phyloP scores from a whole-genome alignment of 2,797 vertebrate genomes.

The Tauraco hartlaubi region DNA sequence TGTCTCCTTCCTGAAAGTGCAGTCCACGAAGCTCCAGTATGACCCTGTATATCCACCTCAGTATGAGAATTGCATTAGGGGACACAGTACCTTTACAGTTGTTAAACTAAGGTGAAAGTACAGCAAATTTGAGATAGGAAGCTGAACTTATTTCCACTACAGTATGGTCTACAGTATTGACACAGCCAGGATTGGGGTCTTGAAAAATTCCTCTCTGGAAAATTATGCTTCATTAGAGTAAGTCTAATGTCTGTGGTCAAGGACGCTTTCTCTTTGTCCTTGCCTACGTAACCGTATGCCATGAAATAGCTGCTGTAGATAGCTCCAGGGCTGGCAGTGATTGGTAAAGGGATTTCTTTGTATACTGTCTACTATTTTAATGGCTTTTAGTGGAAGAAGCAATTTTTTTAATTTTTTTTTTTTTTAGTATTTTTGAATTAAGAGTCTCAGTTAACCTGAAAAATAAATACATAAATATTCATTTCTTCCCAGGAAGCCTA shows the following conservation, averaged over 20 bases:
- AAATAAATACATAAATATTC: conserved; percentile 5
- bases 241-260: not conserved
- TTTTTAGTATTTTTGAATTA: not conserved
- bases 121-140: not conserved
- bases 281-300: not conserved
- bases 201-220: not conserved
- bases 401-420: not conserved
- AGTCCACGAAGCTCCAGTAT: not conserved
- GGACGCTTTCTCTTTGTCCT: not conserved
- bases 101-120: not conserved
- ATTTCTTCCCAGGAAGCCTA: not conserved
- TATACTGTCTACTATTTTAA: not conserved
- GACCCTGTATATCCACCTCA: not conserved
- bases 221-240: not conserved
- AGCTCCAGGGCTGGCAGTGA: not conserved
- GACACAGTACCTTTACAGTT: not conserved
- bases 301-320: not conserved
- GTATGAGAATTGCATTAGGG: not conserved
- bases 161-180: not conserved
- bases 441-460: not conserved
- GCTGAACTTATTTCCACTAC: not conserved
- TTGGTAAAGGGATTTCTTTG: not conserved
- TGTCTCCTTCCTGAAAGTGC: not conserved
- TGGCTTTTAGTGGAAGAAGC: not conserved
- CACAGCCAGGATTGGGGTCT: not conserved